Evolutionary conservation across 1,140 invertebrate genomes (phyloP), one percentile per base, ranked within the genome.

Genomic region (Musca vetustissima): DNA sequence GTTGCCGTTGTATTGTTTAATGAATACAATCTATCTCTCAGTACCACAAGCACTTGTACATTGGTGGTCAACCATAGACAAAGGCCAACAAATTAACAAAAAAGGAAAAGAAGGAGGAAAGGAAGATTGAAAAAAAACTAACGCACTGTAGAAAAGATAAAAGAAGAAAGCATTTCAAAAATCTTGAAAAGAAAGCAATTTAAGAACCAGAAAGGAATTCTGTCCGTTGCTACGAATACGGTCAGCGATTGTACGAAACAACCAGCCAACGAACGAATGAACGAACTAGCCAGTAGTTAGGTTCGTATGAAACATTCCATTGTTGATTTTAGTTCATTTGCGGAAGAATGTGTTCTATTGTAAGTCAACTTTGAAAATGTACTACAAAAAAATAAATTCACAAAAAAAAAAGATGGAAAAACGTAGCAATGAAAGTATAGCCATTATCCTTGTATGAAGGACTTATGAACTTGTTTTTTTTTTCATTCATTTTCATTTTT

Each of bases 321-420:
- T 61, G 57, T 61, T 61, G 57, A 61, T 61, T 61, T 61, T 61
- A 61, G 57, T 61, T 61, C 57, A 61, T 61, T 61, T 61, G 32
- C 57, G 28, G 28, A 61, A 61, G 57, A 61, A 61, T 61, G 32
- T 61, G 57, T 61, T 61, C 19, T 32, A 61, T 61, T 61, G 28
- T 36, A 36, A 61, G 57, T 17, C 28, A 36, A 61, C n/a, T 61
- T n/a, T n/a, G 22, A 21, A 55, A 28, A 19, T 24, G 55, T 59
- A 28, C 36, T 17, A 21, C 49, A 19, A 4, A 52, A 52, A 19
- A 52, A 21, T 14, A 11, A 21, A 21, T 21, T 11, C n/a, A 52
- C 17, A 9, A 52, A 19, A 52, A 52, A 52, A 52, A 21, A 59
- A 28, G 17, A 28, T 28, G 25, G 1, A 15, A 61, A 61, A 21